Evolutionary conservation across 2,797 vertebrate species (phyloP).

Genomic region (Ispidina lecontei): DNA sequence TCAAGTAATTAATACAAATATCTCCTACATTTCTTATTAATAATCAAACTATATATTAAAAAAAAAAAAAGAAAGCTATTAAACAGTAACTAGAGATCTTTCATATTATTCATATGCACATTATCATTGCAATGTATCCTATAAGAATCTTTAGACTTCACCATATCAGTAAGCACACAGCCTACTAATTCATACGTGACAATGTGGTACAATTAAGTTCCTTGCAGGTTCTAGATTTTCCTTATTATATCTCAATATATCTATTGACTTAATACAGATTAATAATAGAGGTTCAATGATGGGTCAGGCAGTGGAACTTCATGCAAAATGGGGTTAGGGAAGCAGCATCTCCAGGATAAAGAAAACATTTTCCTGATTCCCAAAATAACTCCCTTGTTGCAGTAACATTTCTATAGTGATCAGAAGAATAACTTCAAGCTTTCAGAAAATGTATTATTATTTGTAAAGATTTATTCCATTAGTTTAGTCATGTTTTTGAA

Average conservation of each 20-base stretch:
- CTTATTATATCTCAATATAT: neutral
- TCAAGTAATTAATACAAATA: neutral
- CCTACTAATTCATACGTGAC: neutral
- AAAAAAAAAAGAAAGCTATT: neutral
- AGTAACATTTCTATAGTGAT: neutral
- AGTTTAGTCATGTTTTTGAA: too few species aligned
- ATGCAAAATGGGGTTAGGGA: neutral
- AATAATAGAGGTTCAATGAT: neutral
- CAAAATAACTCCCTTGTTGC: neutral
- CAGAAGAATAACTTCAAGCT: neutral
- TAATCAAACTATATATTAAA: neutral
- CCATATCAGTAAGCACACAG: neutral
- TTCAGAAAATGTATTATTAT: neutral
- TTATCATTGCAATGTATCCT: neutral
- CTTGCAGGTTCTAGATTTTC: neutral
- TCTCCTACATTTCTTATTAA: neutral
- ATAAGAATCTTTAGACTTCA: neutral
- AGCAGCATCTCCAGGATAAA: neutral
- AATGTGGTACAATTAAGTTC: neutral
- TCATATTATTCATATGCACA: neutral
- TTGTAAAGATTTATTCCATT: neutral
- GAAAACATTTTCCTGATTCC: neutral
- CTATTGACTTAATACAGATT: neutral
- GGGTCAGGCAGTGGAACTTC: neutral
- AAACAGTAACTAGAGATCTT: neutral